Percentiles rank a stretch among this genome's conserved stretches.
phyloP scores from a whole-genome alignment of 2,113 vertebrate species.

The Grus americana region DNA sequence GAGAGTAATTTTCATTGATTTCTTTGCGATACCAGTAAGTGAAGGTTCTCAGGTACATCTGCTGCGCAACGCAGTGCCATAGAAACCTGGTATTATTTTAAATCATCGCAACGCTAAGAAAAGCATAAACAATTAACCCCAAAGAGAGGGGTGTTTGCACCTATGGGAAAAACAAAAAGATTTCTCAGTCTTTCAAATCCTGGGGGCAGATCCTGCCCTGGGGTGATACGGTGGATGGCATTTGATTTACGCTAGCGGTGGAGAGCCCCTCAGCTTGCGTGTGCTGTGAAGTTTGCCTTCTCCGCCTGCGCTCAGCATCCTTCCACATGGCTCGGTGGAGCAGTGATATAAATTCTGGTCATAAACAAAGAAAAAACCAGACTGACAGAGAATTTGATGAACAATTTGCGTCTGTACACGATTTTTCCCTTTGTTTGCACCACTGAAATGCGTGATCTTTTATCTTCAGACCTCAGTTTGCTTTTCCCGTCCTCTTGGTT shows the following conservation, averaged over 20 bases:
- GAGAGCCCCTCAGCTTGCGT: neutral
- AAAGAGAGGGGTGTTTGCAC: neutral
- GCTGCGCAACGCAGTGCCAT: neutral
- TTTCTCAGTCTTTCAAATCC: neutral
- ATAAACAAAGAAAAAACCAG: conserved; percentile 19
- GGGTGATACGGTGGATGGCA: neutral
- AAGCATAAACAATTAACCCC: neutral
- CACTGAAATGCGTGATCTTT: neutral
- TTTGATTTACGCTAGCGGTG: neutral
- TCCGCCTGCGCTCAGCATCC: neutral
- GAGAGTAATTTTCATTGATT: neutral
- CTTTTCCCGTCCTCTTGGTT: neutral
- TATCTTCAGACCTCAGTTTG: conserved; percentile 1
- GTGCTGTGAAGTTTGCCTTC: neutral
- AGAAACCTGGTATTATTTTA: neutral
- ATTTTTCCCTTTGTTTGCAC: neutral
- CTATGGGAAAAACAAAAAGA: neutral
- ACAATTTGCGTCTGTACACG: neutral
- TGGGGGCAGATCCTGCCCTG: neutral
- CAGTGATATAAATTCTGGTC: neutral
- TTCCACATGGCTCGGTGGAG: neutral
- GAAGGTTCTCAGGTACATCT: neutral
- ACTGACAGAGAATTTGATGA: neutral
- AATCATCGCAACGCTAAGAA: neutral
- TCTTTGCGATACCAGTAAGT: neutral